A percentile compares a stretch with the other conserved stretches of the same genome.
These are phyloP conservation scores for Tragelaphus scriptus DNA, from an alignment of 2,113 vertebrate genomes.

Conservation along the genomic window DNA sequence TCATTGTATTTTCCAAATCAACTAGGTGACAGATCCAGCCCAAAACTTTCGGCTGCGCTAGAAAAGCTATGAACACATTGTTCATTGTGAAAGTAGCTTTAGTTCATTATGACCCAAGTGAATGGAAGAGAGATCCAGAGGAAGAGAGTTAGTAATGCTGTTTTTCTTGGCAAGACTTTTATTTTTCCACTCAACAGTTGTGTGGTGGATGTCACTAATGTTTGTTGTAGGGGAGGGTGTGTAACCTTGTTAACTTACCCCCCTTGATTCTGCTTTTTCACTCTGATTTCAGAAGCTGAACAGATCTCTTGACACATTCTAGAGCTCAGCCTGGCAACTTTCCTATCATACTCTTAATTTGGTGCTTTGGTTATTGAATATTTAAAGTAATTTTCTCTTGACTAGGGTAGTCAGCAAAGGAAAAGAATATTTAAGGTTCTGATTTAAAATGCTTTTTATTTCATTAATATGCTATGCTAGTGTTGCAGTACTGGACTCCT, in stretches of 20 bases:
- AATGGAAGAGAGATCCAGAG: neutral
- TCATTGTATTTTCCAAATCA: constrained; percentile 14
- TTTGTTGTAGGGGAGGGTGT: neutral
- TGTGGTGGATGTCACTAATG: constrained; percentile 1
- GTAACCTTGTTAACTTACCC: constrained; percentile 8
- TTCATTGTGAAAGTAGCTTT: constrained; percentile 1
- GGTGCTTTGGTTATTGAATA: constrained; percentile 3
- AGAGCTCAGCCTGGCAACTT: constrained; percentile 43
- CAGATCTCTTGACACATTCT: constrained; percentile 34
- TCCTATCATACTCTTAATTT: constrained; percentile 38
- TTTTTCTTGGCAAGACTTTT: neutral
- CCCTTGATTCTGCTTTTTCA: constrained; percentile 39
- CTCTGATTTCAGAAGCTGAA: constrained; percentile 44
- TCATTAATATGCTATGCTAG: neutral
- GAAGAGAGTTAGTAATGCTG: neutral
- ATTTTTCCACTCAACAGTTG: neutral
- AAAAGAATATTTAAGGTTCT: constrained; percentile 2
- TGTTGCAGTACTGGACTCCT: neutral
- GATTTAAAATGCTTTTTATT: neutral
- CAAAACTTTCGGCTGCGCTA: neutral
- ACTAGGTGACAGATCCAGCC: neutral
- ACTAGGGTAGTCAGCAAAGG: neutral
- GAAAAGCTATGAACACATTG: constrained; percentile 1
- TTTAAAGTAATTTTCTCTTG: constrained; percentile 33
- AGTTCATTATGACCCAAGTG: neutral